Evolutionary conservation across 1,140 invertebrate genomes (phyloP).

Genomic region (Odontomachus brunneus): DNA sequence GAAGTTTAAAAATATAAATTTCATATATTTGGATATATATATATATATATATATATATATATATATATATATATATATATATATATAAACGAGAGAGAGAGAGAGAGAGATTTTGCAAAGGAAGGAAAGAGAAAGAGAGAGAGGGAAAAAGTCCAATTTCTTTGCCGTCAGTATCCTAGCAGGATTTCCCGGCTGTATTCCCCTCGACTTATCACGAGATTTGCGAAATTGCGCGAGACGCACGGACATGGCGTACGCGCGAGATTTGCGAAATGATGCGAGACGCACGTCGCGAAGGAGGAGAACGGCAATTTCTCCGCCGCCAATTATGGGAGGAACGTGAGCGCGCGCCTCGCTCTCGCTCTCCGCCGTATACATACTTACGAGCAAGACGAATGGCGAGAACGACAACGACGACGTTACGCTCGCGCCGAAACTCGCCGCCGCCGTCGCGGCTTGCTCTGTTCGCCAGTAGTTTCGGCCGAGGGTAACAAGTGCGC

Average conservation of each 20-base stretch:
- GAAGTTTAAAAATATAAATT: too few species aligned
- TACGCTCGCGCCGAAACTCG: slow-evolving; percentile 1
- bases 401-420: slow-evolving; percentile 10
- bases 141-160: neutral
- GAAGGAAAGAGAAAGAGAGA: neutral
- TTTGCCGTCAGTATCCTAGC: neutral
- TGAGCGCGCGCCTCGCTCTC: slow-evolving; percentile 9
- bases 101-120: neutral
- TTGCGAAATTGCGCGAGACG: slow-evolving; percentile 6
- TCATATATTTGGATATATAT: too few species aligned
- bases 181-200: neutral
- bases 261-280: slow-evolving; percentile 28
- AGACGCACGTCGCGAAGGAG: slow-evolving; percentile 10
- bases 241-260: neutral
- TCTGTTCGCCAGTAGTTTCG: slow-evolving; percentile 28
- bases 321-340: slow-evolving; percentile 44
- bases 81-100: too few species aligned
- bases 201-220: slow-evolving; percentile 1
- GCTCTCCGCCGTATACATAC: neutral
- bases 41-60: too few species aligned
- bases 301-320: slow-evolving; percentile 13
- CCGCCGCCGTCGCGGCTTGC: neutral
- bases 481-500: slow-evolving; percentile 33
- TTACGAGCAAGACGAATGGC: slow-evolving; percentile 36
- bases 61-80: too few species aligned